Evolutionary conservation across 2,888 invertebrate species (phyloP).

Genomic region (Pardosa pseudoannulata): DNA sequence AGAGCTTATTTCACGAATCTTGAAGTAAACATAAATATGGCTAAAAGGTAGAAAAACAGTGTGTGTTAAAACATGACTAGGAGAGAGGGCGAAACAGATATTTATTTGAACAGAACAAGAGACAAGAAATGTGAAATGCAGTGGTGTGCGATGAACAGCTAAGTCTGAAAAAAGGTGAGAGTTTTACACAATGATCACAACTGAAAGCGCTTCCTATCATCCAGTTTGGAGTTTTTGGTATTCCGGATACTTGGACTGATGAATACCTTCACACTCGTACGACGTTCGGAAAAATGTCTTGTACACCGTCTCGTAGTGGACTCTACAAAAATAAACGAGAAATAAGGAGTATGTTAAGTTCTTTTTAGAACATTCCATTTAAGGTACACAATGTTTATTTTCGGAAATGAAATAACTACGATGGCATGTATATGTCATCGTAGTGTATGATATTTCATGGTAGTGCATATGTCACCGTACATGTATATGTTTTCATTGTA

Average conservation of each 20-base stretch:
- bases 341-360: too few species aligned
- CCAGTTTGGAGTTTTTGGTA: slow-evolving; percentile 54
- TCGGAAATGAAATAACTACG: too few species aligned
- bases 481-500: too few species aligned
- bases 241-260: slow-evolving; percentile 41
- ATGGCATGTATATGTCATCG: too few species aligned
- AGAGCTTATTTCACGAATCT: too few species aligned
- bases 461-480: too few species aligned
- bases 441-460: too few species aligned
- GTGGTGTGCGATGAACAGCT: slow-evolving; percentile 71
- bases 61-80: too few species aligned
- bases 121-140: slow-evolving; percentile 47
- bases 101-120: slow-evolving; percentile 52
- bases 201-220: slow-evolving; percentile 11
- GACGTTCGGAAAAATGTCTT: slow-evolving; percentile 64
- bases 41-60: too few species aligned
- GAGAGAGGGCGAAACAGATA: slow-evolving; percentile 43
- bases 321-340: slow-evolving; percentile 27
- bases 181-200: slow-evolving; percentile 55
- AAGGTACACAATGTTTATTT: too few species aligned
- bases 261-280: slow-evolving; percentile 50
- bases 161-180: slow-evolving; percentile 47
- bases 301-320: slow-evolving; percentile 64
- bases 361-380: too few species aligned
- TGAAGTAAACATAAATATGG: too few species aligned